Percentiles rank a stretch among this genome's conserved stretches.
Conservation (phyloP, 2,888 invertebrate species). For the Argyra leucocephala region DNA sequence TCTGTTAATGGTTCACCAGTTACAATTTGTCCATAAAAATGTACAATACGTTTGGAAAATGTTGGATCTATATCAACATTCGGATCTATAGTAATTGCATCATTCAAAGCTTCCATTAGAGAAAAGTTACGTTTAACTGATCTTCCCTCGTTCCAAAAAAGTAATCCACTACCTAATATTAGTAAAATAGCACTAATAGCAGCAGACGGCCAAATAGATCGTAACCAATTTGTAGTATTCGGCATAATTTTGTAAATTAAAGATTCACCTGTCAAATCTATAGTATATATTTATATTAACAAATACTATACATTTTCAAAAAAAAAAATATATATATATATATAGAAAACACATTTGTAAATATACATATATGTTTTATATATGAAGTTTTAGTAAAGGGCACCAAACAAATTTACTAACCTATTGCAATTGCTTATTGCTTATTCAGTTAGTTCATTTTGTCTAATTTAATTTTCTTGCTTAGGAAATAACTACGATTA, state of each 20-base stretch:
- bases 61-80: conserved; percentile 62
- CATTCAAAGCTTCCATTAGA: conserved; percentile 61
- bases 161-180: conserved; percentile 56
- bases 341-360: too few species aligned
- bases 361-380: too few species aligned
- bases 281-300: background rate
- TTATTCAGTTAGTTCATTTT: too few species aligned
- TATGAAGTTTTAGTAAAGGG: too few species aligned
- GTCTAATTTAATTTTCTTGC: too few species aligned
- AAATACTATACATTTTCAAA: background rate
- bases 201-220: conserved; percentile 56
- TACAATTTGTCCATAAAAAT: conserved; percentile 62
- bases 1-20: conserved; percentile 76
- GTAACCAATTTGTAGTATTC: conserved; percentile 25
- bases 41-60: conserved; percentile 66
- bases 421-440: too few species aligned
- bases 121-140: conserved; percentile 71
- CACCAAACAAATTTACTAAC: too few species aligned
- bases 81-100: conserved; percentile 50
- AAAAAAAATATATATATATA: too few species aligned
- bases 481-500: too few species aligned
- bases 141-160: conserved; percentile 81
- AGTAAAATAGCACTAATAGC: conserved; percentile 58
- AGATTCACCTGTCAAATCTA: background rate
- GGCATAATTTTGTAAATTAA: background rate